Conservation (phyloP, 2,888 invertebrate genomes). For the Thera obeliscata region DNA sequence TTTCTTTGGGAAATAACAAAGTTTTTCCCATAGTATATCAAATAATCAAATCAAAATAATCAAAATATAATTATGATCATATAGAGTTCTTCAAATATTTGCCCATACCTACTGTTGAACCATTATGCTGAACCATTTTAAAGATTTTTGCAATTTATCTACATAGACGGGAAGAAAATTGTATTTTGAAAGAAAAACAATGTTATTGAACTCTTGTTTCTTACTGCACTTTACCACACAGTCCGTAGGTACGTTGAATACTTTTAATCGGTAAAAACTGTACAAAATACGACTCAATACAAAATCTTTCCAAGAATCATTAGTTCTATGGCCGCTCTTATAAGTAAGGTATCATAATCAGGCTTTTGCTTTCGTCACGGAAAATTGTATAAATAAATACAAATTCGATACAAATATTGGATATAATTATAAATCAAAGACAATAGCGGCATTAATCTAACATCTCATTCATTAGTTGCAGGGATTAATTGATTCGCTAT, state of each 20-base stretch:
- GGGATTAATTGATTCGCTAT: slow-evolving; percentile 21
- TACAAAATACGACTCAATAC: background rate
- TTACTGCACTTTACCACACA: no score
- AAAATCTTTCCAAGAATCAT: background rate
- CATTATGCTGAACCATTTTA: no score
- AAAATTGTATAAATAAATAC: slow-evolving; percentile 13
- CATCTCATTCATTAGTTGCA: slow-evolving; percentile 20
- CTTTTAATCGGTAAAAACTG: background rate
- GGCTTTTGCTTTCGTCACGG: slow-evolving; percentile 17
- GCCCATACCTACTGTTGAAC: no score
- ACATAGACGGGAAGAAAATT: no score
- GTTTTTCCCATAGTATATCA: no score
- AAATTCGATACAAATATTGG: slow-evolving; percentile 20
- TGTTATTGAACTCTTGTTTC: no score
- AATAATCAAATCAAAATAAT: no score
- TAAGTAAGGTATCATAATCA: slow-evolving; percentile 7
- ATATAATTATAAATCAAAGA: slow-evolving; percentile 21
- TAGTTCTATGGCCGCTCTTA: background rate
- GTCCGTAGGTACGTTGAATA: background rate
- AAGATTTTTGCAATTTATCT: no score
- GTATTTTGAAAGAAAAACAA: no score
- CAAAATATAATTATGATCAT: no score
- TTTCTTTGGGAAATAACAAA: no score
- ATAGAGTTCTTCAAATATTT: no score
- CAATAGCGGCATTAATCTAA: slow-evolving; percentile 17